phyloP scores from a whole-genome alignment of 2,113 vertebrate genomes.

The Propithecus coquereli region DNA sequence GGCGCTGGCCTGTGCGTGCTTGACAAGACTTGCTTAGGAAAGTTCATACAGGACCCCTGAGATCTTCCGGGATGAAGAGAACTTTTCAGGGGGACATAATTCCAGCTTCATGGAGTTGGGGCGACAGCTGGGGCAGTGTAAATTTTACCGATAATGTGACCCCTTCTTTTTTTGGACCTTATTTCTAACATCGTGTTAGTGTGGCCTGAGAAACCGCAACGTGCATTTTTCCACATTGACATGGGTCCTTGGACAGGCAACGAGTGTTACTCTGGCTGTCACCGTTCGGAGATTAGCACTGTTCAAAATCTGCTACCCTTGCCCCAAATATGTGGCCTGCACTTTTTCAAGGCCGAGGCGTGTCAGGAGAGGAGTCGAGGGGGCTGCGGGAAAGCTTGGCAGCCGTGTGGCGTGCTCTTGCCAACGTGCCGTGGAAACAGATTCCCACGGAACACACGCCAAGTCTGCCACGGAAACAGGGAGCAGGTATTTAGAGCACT shows the following conservation, averaged over 20 bases:
- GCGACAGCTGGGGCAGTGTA: background rate
- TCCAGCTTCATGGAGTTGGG: background rate
- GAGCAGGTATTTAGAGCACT: background rate
- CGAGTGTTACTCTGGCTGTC: background rate
- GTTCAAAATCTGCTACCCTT: background rate
- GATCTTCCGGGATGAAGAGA: background rate
- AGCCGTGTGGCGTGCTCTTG: background rate
- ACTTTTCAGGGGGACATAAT: background rate
- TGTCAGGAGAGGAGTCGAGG: background rate
- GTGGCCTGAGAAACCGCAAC: background rate
- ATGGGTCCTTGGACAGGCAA: rapidly evolving
- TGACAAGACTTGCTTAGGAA: background rate
- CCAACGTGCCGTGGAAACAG: background rate
- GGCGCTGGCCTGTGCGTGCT: rapidly evolving
- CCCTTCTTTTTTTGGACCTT: background rate
- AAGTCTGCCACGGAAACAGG: background rate
- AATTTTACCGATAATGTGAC: background rate
- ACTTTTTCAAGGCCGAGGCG: background rate
- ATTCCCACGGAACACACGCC: background rate
- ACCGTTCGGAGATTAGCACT: background rate
- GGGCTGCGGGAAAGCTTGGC: background rate
- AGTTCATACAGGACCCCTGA: too few species aligned
- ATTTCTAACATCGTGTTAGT: background rate
- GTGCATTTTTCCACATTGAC: background rate
- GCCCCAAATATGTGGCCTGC: background rate